These are phyloP conservation scores for Poecilia wingei DNA, from an alignment of 2,797 vertebrate genomes.

Conservation along the genomic window DNA sequence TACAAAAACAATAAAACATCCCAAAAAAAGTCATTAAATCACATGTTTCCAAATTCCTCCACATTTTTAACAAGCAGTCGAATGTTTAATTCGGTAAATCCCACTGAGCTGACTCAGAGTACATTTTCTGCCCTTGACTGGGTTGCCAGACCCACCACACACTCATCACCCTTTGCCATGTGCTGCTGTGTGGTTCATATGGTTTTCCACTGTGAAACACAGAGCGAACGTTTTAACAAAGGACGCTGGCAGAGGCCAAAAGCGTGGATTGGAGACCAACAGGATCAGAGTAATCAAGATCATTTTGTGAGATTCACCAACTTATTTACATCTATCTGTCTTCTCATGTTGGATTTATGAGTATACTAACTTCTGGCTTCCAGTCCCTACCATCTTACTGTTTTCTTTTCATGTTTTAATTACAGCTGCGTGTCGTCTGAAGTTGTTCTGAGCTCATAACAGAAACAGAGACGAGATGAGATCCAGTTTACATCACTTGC, in stretches of 20 bases:
- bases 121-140: not conserved
- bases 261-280: not conserved
- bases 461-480: not conserved
- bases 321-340: not conserved
- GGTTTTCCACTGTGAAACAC: not conserved
- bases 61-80: not conserved
- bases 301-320: not conserved
- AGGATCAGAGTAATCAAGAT: not conserved
- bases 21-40: not conserved
- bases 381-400: not conserved
- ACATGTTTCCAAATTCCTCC: not conserved
- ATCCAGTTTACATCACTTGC: not conserved
- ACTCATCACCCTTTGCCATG: not conserved
- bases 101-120: not conserved
- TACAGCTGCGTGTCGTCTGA: not conserved
- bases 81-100: not conserved
- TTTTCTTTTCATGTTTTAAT: not conserved
- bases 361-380: not conserved
- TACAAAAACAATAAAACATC: no score
- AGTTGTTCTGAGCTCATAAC: not conserved
- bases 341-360: not conserved
- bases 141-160: constrained; percentile 2
- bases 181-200: not conserved
- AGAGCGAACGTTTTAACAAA: not conserved
- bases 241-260: not conserved